Percentiles rank a stretch among this genome's conserved stretches.
These are phyloP conservation scores for Papilio machaon DNA, from an alignment of 1,140 invertebrate genomes.

Conservation along the genomic window DNA sequence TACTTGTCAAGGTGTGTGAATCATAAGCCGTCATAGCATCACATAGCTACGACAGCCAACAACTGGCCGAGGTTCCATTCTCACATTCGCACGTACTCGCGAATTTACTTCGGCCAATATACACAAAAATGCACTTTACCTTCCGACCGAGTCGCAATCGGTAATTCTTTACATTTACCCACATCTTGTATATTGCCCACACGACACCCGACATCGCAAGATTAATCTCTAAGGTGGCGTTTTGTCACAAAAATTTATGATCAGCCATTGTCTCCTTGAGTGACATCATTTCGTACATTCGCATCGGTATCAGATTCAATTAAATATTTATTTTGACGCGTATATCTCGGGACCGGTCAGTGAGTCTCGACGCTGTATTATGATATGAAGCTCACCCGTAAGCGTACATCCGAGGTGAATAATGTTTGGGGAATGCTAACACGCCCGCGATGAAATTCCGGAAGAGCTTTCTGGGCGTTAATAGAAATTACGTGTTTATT, in stretches of 20 bases:
- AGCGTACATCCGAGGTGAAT: constrained; percentile 19
- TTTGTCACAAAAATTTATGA: constrained; percentile 79
- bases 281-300: constrained; percentile 70
- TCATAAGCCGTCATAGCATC: constrained; percentile 53
- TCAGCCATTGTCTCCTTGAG: constrained; percentile 73
- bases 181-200: constrained; percentile 57
- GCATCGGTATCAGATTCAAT: constrained; percentile 64
- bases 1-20: constrained; percentile 52
- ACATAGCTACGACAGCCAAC: constrained; percentile 53
- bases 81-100: constrained; percentile 73
- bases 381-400: constrained; percentile 1
- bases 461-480: constrained; percentile 33
- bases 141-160: constrained; percentile 66
- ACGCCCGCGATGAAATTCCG: constrained; percentile 26
- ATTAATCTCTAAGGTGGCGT: constrained; percentile 79
- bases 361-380: constrained; percentile 6
- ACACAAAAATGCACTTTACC: constrained; percentile 80
- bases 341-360: constrained; percentile 17
- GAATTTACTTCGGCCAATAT: constrained; percentile 71
- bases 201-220: constrained; percentile 68
- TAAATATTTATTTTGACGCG: constrained; percentile 47
- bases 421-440: constrained; percentile 36
- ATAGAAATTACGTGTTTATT: constrained; percentile 35
- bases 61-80: constrained; percentile 51
- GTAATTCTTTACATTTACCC: constrained; percentile 76